Evolutionary conservation across 2,888 invertebrate genomes (phyloP), one percentile per base, ranked within the genome.

Genomic region (Monochamus alternatus): DNA sequence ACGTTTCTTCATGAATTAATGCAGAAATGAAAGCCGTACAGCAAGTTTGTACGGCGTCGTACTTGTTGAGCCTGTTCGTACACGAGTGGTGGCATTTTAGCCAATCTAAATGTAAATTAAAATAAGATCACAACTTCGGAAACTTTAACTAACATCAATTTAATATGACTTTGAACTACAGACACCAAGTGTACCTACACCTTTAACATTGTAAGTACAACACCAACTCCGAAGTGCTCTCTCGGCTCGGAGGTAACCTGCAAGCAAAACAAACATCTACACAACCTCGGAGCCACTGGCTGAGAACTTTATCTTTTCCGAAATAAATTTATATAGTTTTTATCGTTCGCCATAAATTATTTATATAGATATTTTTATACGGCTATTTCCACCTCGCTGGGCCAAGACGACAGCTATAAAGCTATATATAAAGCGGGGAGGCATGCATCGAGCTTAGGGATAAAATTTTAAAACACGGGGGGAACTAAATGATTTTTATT

Each of bases 111-210:
- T 47, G 47, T 47, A 47, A 47, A 47, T 47, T 47, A 47, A 47
- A 47, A 47, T 47, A 47, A 47, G 47, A 47, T 9, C 10, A 47
- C 47, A 47, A 10, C 10, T 47, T 12, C 47, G 5, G 55, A 7
- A 55, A 22, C n/a, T 22, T 55, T 55, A 22, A 12, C 55, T 7
- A 14, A n/a, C 22, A 55, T 55, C 55, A 55, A 55, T 55, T 55
- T 55, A 55, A 55, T 55, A 55, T 55, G 5, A n/a, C 55, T 55
- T 55, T 55, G 14, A 55, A 55, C 55, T 55, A 55, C 22, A n/a
- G n/a, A 14, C 55, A 2, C 22, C n/a, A 51, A 55, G 55, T 55
- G 7, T 55, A 55, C 22, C 22, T 22, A 22, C 55, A 55, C 55
- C 55, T 55, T n/a, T n/a, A 55, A 55, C 22, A 55, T 55, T 22